These are phyloP conservation scores for Heliconius congener DNA, from an alignment of 1,140 invertebrate genomes.

Conservation along the genomic window DNA sequence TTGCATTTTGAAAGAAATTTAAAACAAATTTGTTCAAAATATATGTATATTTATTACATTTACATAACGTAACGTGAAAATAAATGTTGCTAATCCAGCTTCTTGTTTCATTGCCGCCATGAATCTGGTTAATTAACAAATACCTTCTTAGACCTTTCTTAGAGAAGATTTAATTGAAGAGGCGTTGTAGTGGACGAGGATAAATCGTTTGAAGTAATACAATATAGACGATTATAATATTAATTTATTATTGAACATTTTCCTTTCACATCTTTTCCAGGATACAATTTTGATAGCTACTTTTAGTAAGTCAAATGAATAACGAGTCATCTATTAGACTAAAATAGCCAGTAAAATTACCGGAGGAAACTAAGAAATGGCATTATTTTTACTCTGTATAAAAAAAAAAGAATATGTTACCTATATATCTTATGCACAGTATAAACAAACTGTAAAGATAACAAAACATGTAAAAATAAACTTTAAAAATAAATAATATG, in stretches of 20 bases:
- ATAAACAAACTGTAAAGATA: slow-evolving; percentile 1
- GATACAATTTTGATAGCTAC: too few species aligned
- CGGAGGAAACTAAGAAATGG: too few species aligned
- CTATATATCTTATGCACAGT: neutral
- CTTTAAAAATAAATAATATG: neutral
- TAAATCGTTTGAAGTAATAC: slow-evolving; percentile 10
- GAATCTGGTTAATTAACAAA: slow-evolving; percentile 44
- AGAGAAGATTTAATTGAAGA: slow-evolving; percentile 34
- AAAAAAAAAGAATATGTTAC: too few species aligned
- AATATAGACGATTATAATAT: slow-evolving; percentile 13
- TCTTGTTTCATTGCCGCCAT: neutral
- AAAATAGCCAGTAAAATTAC: too few species aligned
- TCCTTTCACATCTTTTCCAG: too few species aligned
- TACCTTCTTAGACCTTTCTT: slow-evolving; percentile 32
- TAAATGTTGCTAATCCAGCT: neutral
- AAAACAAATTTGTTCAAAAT: slow-evolving; percentile 20
- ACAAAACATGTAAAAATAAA: neutral
- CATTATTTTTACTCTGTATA: too few species aligned
- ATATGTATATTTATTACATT: slow-evolving; percentile 7
- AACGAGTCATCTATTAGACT: too few species aligned
- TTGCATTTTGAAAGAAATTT: slow-evolving; percentile 28
- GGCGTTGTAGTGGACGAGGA: slow-evolving; percentile 32
- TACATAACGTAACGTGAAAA: neutral
- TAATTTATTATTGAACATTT: neutral
- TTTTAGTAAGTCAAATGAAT: too few species aligned